Conservation (phyloP, 2,888 invertebrate species). For the Taphrorychus bicolor region DNA sequence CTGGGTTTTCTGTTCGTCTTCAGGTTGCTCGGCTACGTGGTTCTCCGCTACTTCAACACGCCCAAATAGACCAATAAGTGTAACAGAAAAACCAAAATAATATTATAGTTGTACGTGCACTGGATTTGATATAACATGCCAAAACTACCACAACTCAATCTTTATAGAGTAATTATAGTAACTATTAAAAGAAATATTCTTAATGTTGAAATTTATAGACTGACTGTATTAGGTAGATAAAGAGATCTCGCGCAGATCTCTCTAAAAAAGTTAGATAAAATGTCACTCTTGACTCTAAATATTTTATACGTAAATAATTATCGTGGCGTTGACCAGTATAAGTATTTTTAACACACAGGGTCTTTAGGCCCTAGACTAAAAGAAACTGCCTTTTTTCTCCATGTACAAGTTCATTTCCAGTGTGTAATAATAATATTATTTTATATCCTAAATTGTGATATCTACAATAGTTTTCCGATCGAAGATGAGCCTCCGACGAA, state of each 20-base stretch:
- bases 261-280: not conserved
- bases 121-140: slow-evolving; percentile 39
- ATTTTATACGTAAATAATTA: slow-evolving; percentile 8
- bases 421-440: slow-evolving; percentile 18
- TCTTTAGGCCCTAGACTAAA: not conserved
- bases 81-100: slow-evolving; percentile 31
- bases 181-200: slow-evolving; percentile 18
- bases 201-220: slow-evolving; percentile 37
- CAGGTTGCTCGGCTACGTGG: slow-evolving; percentile 74
- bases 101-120: slow-evolving; percentile 32
- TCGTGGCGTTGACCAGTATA: not conserved
- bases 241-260: not conserved
- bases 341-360: not conserved
- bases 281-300: not conserved
- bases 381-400: not conserved
- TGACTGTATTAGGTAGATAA: slow-evolving; percentile 29
- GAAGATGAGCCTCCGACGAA: slow-evolving; percentile 7
- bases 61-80: slow-evolving; percentile 64
- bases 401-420: slow-evolving; percentile 36
- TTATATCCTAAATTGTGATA: slow-evolving; percentile 49
- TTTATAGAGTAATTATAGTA: slow-evolving; percentile 37
- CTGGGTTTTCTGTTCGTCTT: slow-evolving; percentile 75
- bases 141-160: slow-evolving; percentile 31
- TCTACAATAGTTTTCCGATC: slow-evolving; percentile 47
- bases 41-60: slow-evolving; percentile 73